phyloP scores from a whole-genome alignment of 2,888 invertebrate species.

The Neoitamus cyanurus region DNA sequence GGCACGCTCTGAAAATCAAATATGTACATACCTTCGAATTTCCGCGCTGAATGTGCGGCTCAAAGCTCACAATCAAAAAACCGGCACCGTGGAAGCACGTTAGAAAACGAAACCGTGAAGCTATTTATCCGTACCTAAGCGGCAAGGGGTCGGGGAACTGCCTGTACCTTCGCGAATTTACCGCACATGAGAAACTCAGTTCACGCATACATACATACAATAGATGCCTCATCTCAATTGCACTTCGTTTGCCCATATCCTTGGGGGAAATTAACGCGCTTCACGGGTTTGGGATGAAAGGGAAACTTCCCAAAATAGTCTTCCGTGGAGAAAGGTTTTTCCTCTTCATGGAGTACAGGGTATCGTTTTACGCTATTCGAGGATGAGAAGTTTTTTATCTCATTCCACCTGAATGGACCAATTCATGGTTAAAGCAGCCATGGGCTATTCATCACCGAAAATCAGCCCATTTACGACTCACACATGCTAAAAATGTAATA shows the following conservation, averaged over 20 bases:
- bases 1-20: neutral
- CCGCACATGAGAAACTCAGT: neutral
- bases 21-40: neutral
- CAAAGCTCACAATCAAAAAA: neutral
- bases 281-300: neutral
- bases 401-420: neutral
- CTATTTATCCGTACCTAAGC: neutral
- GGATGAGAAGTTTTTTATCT: neutral
- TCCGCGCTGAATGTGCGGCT: neutral
- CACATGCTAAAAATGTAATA: neutral
- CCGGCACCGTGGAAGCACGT: neutral
- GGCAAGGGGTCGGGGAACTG: neutral
- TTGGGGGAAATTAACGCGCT: neutral
- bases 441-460: neutral
- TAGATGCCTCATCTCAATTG: neutral
- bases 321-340: neutral
- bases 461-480: neutral
- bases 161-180: neutral
- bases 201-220: no score
- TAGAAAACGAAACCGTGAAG: neutral
- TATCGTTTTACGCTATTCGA: neutral
- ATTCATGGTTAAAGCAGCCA: neutral
- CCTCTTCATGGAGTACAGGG: neutral
- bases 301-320: neutral
- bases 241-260: neutral